phyloP scores from a whole-genome alignment of 2,888 invertebrate genomes.

The Ophraella communa region DNA sequence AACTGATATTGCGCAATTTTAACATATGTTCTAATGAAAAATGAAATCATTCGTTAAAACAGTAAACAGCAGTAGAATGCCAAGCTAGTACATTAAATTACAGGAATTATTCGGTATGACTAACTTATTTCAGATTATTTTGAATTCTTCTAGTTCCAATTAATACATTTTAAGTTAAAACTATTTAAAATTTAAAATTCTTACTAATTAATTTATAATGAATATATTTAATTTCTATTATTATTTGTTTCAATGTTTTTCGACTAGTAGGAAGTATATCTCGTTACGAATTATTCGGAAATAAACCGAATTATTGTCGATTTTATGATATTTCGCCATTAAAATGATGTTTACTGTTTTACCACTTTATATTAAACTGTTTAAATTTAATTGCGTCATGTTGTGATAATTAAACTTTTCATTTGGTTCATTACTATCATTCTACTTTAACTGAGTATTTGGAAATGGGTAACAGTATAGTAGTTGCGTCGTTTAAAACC shows the following conservation, averaged over 20 bases:
- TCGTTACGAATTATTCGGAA: too few relatives aligned
- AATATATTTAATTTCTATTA: too few relatives aligned
- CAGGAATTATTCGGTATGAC: background rate
- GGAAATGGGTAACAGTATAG: background rate
- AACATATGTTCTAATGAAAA: background rate
- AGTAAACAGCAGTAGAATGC: too few relatives aligned
- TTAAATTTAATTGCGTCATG: background rate
- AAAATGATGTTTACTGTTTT: background rate
- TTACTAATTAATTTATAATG: too few relatives aligned
- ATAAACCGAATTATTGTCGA: too few relatives aligned
- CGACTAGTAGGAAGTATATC: too few relatives aligned
- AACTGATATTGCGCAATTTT: background rate
- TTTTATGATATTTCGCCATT: background rate
- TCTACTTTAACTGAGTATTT: background rate
- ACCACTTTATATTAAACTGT: background rate
- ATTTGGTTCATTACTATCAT: background rate
- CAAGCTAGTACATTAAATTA: background rate
- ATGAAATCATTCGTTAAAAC: background rate
- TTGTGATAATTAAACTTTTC: background rate
- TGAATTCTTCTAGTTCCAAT: background rate
- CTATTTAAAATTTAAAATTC: too few relatives aligned
- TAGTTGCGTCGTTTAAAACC: background rate
- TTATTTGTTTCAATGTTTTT: too few relatives aligned
- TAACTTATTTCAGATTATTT: background rate
- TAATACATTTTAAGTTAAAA: background rate